Evolutionary conservation across 2,113 vertebrate genomes (phyloP), one percentile per base, ranked within the genome.

Genomic region (Menura novaehollandiae): DNA sequence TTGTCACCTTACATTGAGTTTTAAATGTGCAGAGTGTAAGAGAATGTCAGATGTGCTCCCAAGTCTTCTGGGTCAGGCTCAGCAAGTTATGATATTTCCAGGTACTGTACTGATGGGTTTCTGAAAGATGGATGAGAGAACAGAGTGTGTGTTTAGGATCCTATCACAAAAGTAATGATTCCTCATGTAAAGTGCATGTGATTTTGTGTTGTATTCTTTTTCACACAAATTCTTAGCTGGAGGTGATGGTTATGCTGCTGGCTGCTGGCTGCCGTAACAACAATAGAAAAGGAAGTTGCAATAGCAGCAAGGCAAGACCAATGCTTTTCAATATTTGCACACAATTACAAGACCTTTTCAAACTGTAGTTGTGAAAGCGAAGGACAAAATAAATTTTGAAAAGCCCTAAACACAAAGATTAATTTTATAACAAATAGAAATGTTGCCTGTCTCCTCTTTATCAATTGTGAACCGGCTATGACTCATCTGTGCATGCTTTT

Each of bases 1-100:
- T 97, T 97, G 97, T 98, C 97, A 97, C 94, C 97, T 97, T 94
- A 95, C 94, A 96, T 93, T 97, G 96, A 95, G 89, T 96, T 97
- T 95, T 95, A 96, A 97, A 97, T 93, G 71, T 82, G 80, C 77
- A 80, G n/a, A 66, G 51, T 92, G 32, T 76, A 60, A 84, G 35
- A 91, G 83, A 92, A 94, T 89, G 91, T 94, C 96, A 96, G 77
- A 60, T 49, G 33, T 69, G 52, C 87, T 94, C 69, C 83, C 72
- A 82, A 92, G 91, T 77, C 86, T 95, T 93, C 4, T 85, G 4
- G 91, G 95, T 96, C 80, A 92, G 51, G 59, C 62, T 92, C 15
- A 49, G 59, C 68, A 85, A 91, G 83, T 80, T 94, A 77, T 87
- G 93, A 47, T 93, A 53, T 90, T 85, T 80, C 56, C 22, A n/a